Percentiles rank a stretch among this genome's conserved stretches.
Conservation (phyloP, 2,797 vertebrate species). For the Pipistrellus nathusii region DNA sequence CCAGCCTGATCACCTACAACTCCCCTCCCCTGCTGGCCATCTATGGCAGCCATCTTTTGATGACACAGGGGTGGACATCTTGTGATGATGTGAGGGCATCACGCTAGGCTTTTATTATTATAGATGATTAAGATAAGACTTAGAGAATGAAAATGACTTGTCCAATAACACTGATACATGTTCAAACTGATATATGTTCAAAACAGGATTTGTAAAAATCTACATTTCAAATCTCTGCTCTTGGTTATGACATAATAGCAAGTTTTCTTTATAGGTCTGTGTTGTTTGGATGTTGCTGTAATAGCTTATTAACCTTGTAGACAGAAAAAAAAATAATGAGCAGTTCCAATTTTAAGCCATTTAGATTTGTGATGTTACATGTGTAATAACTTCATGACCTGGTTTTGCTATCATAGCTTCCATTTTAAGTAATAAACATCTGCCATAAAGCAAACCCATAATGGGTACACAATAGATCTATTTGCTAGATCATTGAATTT, state of each 20-base stretch:
- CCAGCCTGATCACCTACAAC: no score
- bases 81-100: no score
- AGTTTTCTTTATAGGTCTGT: background rate
- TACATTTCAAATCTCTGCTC: background rate
- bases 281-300: background rate
- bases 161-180: background rate
- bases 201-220: background rate
- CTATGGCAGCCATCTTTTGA: no score
- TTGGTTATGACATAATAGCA: background rate
- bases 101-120: no score
- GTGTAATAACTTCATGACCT: background rate
- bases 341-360: background rate
- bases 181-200: background rate
- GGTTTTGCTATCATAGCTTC: background rate
- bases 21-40: no score
- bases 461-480: background rate
- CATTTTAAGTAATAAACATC: background rate
- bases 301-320: background rate
- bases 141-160: constrained; percentile 8
- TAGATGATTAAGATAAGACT: constrained; percentile 9
- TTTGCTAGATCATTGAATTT: background rate
- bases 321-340: background rate
- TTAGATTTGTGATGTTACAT: background rate
- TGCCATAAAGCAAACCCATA: background rate
- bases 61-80: no score